These are phyloP conservation scores for Dasysyrphus albostriatus DNA, from an alignment of 2,888 invertebrate genomes.

Conservation along the genomic window DNA sequence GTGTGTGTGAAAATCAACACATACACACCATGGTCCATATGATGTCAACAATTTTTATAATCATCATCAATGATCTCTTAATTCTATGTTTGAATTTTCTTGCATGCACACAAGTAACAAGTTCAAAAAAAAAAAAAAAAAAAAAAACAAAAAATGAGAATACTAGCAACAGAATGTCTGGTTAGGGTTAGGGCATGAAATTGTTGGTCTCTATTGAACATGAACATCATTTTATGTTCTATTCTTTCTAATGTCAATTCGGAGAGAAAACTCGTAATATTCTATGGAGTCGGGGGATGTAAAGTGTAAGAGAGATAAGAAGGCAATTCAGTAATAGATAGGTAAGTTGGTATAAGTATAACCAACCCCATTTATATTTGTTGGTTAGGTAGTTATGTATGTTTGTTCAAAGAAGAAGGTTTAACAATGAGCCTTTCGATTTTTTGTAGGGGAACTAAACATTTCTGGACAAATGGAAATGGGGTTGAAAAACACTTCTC, in stretches of 20 bases:
- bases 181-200: not conserved
- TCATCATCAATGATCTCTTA: slow-evolving; percentile 11
- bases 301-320: slow-evolving; percentile 13
- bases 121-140: not conserved
- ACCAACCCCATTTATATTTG: not conserved
- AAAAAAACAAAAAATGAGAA: slow-evolving; percentile 8
- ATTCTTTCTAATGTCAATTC: slow-evolving; percentile 15
- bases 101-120: not conserved
- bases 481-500: not conserved
- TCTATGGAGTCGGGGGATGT: slow-evolving; percentile 6
- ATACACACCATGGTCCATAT: not conserved
- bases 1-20: slow-evolving; percentile 9
- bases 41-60: slow-evolving; percentile 18
- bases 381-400: slow-evolving; percentile 3
- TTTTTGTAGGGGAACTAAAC: not conserved
- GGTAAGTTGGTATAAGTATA: not conserved
- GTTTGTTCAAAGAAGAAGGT: not conserved
- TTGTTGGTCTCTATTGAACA: not conserved
- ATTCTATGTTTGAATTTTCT: slow-evolving; percentile 8
- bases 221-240: slow-evolving; percentile 10
- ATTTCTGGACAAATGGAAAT: slow-evolving; percentile 1
- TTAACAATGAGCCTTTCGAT: slow-evolving; percentile 1
- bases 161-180: not conserved
- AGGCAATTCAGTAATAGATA: slow-evolving; percentile 24
- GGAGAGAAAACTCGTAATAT: not conserved